Conservation (phyloP, 2,888 invertebrate species). For the Serripes groenlandicus region DNA sequence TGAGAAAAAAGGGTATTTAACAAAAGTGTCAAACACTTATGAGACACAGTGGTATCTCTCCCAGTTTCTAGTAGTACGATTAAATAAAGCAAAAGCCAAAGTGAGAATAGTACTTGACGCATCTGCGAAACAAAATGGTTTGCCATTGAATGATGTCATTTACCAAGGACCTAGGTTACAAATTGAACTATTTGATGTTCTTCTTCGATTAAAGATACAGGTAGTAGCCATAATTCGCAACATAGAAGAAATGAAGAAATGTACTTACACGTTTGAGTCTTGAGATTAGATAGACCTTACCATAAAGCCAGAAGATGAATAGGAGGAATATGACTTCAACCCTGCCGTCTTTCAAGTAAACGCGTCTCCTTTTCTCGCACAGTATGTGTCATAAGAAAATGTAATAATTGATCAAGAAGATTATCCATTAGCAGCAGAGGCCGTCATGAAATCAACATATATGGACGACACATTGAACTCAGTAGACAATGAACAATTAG, state of each 20-base stretch:
- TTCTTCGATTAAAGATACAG: slow-evolving; percentile 47
- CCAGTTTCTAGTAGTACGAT: slow-evolving; percentile 30
- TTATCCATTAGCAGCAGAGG: slow-evolving; percentile 52
- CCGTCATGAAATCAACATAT: slow-evolving; percentile 59
- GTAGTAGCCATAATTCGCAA: slow-evolving; percentile 56
- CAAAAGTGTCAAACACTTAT: slow-evolving; percentile 16
- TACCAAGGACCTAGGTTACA: slow-evolving; percentile 63
- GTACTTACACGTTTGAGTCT: slow-evolving; percentile 34
- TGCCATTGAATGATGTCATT: slow-evolving; percentile 51
- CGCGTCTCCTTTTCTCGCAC: slow-evolving; percentile 33
- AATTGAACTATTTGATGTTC: slow-evolving; percentile 56
- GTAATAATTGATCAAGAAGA: slow-evolving; percentile 2
- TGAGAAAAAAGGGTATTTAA: slow-evolving; percentile 53
- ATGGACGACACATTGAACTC: slow-evolving; percentile 67
- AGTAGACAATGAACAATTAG: no score
- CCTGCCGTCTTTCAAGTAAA: slow-evolving; percentile 31
- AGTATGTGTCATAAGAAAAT: slow-evolving; percentile 21
- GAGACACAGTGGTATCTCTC: slow-evolving; percentile 30
- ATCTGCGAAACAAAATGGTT: slow-evolving; percentile 40
- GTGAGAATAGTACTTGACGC: slow-evolving; percentile 66
- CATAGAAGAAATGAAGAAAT: slow-evolving; percentile 51
- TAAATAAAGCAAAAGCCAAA: slow-evolving; percentile 20
- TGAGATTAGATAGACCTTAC: slow-evolving; percentile 9
- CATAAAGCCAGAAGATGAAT: slow-evolving; percentile 9
- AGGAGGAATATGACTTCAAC: slow-evolving; percentile 24